Evolutionary conservation across 2,888 invertebrate species (phyloP).

Genomic region (Drosophila acutilabella): DNA sequence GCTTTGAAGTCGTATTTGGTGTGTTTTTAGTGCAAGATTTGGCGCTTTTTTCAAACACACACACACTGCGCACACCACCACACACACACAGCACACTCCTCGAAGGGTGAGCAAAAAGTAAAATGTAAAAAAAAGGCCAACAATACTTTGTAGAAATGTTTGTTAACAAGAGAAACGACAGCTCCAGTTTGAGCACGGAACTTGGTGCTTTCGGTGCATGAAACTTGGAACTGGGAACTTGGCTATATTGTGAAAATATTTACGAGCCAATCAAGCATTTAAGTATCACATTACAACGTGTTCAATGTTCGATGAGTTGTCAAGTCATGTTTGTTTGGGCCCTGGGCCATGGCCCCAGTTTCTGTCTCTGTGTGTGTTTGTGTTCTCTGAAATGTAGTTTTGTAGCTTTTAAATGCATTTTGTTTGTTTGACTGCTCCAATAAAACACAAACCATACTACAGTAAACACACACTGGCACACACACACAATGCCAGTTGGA

Average conservation of each 20-base stretch:
- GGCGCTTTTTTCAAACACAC: conserved; percentile 81
- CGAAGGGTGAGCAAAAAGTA: conserved; percentile 53
- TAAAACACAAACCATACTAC: conserved; percentile 61
- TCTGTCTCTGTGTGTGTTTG: neutral
- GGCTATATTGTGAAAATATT: conserved; percentile 81
- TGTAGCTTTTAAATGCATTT: conserved; percentile 82
- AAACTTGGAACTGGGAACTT: conserved; percentile 6
- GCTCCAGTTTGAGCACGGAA: conserved; percentile 20
- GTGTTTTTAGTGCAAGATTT: conserved; percentile 84
- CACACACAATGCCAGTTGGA: conserved; percentile 18
- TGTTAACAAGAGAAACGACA: conserved; percentile 83
- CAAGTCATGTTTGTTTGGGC: conserved; percentile 81
- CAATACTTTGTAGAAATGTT: conserved; percentile 83
- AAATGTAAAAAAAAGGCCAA: conserved; percentile 12
- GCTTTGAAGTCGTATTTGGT: conserved; percentile 84
- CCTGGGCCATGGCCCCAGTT: conserved; percentile 37
- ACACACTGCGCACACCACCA: conserved; percentile 50
- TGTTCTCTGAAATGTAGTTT: conserved; percentile 73
- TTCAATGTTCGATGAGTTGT: conserved; percentile 85
- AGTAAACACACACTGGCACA: conserved; percentile 15
- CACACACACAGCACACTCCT: conserved; percentile 36
- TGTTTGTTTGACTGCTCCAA: conserved; percentile 78
- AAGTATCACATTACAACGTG: conserved; percentile 85
- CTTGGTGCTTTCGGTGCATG: conserved; percentile 5
- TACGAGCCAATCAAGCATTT: conserved; percentile 84